A percentile compares a stretch with the other conserved stretches of the same genome.
Conservation (phyloP, 2,888 invertebrate species). For the Scrobipalpa costella region DNA sequence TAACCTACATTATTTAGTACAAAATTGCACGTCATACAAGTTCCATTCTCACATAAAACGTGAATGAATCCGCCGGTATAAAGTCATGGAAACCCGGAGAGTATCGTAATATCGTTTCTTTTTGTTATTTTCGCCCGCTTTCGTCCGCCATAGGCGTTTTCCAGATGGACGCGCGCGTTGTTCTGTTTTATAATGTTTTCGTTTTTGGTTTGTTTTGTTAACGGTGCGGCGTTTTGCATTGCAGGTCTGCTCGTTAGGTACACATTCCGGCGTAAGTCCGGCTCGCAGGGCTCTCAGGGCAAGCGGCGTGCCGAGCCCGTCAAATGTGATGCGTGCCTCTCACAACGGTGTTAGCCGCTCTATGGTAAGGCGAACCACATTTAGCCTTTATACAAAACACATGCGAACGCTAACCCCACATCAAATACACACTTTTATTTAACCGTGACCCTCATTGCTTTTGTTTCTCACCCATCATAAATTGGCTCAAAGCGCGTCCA, state of each 20-base stretch:
- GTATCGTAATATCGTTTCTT: constrained; percentile 48
- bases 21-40: constrained; percentile 53
- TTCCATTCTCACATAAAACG: constrained; percentile 63
- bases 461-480: constrained; percentile 39
- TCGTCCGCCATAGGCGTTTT: constrained; percentile 74
- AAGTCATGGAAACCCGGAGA: constrained; percentile 68
- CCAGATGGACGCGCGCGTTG: constrained; percentile 76
- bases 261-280: constrained; percentile 82
- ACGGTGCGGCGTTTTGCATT: constrained; percentile 81
- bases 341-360: constrained; percentile 80
- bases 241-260: constrained; percentile 83
- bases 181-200: constrained; percentile 63
- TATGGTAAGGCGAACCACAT: constrained; percentile 67
- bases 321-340: constrained; percentile 81
- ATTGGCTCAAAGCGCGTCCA: constrained; percentile 70
- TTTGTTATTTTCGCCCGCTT: constrained; percentile 69
- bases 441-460: constrained; percentile 34
- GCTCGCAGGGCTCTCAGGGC: constrained; percentile 78
- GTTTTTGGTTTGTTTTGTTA: constrained; percentile 76
- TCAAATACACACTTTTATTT: constrained; percentile 23
- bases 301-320: constrained; percentile 77
- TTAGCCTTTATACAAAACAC: constrained; percentile 33
- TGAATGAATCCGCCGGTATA: constrained; percentile 65
- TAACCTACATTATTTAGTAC: constrained; percentile 40
- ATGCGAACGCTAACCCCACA: not conserved